Evolutionary conservation across 2,888 invertebrate genomes (phyloP).

Genomic region (Drosophila recens): DNA sequence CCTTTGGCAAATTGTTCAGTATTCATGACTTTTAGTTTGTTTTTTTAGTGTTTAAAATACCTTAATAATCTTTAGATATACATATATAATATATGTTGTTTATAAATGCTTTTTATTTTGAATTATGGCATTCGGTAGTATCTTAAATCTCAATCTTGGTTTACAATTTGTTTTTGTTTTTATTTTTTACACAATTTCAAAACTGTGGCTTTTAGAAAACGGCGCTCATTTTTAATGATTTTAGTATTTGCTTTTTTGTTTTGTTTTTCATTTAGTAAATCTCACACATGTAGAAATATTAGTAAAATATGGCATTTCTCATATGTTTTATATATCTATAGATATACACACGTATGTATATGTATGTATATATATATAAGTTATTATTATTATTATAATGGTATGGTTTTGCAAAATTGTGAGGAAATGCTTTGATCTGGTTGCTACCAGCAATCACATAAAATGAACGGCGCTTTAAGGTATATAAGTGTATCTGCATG

Average conservation of each 20-base stretch:
- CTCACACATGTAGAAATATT: slow-evolving; percentile 74
- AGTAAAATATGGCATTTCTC: slow-evolving; percentile 78
- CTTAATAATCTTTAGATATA: slow-evolving; percentile 47
- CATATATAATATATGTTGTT: slow-evolving; percentile 46
- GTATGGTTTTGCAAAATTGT: slow-evolving; percentile 49
- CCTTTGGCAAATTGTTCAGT: slow-evolving; percentile 81
- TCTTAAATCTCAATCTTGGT: slow-evolving; percentile 62
- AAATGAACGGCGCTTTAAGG: slow-evolving; percentile 74
- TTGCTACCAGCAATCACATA: slow-evolving; percentile 58
- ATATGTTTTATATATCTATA: slow-evolving; percentile 56
- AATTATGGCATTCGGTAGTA: slow-evolving; percentile 79
- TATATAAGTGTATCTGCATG: slow-evolving; percentile 23
- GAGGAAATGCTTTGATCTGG: slow-evolving; percentile 67
- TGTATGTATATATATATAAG: slow-evolving; percentile 44
- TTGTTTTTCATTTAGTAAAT: slow-evolving; percentile 62
- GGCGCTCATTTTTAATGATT: slow-evolving; percentile 78
- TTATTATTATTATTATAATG: slow-evolving; percentile 27
- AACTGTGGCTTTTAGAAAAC: slow-evolving; percentile 80
- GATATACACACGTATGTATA: slow-evolving; percentile 22
- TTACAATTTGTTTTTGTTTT: slow-evolving; percentile 39
- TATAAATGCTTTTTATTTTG: slow-evolving; percentile 78
- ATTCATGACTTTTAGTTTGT: slow-evolving; percentile 71
- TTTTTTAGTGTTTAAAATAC: slow-evolving; percentile 59
- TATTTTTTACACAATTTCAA: slow-evolving; percentile 75
- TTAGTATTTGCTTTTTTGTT: slow-evolving; percentile 71